These are phyloP conservation scores for Caenorhabditis sp. DNA, from an alignment of 2,888 invertebrate genomes.

Conservation along the genomic window DNA sequence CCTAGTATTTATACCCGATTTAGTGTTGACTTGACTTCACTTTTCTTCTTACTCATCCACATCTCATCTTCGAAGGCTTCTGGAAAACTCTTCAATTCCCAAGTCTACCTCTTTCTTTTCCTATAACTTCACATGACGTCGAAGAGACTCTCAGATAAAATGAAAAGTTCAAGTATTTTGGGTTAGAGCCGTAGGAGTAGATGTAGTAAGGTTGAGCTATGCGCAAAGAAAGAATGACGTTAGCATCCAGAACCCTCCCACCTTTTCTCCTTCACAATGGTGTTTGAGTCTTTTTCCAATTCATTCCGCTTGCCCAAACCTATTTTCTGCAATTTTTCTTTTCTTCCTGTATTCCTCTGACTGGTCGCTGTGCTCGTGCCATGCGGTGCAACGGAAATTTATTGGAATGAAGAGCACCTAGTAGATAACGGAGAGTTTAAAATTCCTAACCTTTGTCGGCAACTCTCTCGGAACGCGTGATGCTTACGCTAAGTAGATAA, in stretches of 20 bases:
- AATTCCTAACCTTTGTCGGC: slow-evolving; percentile 33
- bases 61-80: too few relatives aligned
- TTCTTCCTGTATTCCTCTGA: slow-evolving; percentile 8
- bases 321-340: slow-evolving; percentile 5
- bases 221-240: slow-evolving; percentile 33
- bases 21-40: slow-evolving; percentile 32
- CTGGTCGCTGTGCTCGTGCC: slow-evolving; percentile 4
- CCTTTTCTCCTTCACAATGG: slow-evolving; percentile 27
- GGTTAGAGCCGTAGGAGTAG: slow-evolving; percentile 3
- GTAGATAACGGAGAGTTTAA: slow-evolving; percentile 19
- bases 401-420: neutral
- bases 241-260: slow-evolving; percentile 36
- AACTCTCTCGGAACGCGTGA: slow-evolving; percentile 26
- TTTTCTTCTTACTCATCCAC: neutral
- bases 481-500: slow-evolving; percentile 8
- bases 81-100: neutral
- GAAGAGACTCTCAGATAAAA: slow-evolving; percentile 22
- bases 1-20: slow-evolving; percentile 32
- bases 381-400: slow-evolving; percentile 6
- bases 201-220: neutral
- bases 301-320: slow-evolving; percentile 36
- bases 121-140: slow-evolving; percentile 24
- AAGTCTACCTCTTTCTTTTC: too few relatives aligned
- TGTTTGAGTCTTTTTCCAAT: slow-evolving; percentile 34
- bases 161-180: slow-evolving; percentile 62